A percentile compares a stretch with the other conserved stretches of the same genome.
Conservation (phyloP, 2,113 vertebrate species). For the Heteronetta atricapilla region DNA sequence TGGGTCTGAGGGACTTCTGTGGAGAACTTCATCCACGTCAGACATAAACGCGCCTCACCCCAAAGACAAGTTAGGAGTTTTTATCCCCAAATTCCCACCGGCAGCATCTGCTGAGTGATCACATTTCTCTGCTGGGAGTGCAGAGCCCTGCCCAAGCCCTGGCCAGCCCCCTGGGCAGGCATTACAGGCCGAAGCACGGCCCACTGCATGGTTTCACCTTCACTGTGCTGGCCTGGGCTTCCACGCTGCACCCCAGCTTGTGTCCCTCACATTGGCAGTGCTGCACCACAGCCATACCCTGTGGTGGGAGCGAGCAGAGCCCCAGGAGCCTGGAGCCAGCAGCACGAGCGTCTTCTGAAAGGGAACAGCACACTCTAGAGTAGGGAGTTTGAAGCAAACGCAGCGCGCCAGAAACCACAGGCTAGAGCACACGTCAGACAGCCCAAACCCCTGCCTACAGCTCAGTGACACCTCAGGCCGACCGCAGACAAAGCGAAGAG, state of each 20-base stretch:
- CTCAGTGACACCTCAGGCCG: not conserved
- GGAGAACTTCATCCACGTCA: too few species aligned
- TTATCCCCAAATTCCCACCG: not conserved
- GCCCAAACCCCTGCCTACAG: not conserved
- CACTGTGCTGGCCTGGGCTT: not conserved
- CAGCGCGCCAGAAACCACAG: not conserved
- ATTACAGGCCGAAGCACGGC: not conserved
- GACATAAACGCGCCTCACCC: not conserved
- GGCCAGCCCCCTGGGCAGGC: not conserved
- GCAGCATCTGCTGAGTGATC: not conserved
- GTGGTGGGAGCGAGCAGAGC: not conserved
- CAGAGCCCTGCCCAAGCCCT: not conserved
- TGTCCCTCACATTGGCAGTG: not conserved
- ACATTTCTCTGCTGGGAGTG: not conserved
- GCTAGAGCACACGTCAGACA: not conserved
- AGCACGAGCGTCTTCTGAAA: not conserved
- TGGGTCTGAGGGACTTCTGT: too few species aligned
- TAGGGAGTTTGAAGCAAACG: constrained; percentile 22
- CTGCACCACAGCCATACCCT: fast-evolving
- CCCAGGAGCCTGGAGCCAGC: not conserved
- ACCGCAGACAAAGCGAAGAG: not conserved
- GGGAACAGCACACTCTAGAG: constrained; percentile 62
- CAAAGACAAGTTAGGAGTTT: not conserved
- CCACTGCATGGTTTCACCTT: fast-evolving
- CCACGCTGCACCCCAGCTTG: not conserved